Evolutionary conservation across 2,797 vertebrate species (phyloP), one percentile per base, ranked within the genome.

Genomic region (Ibycter americanus): DNA sequence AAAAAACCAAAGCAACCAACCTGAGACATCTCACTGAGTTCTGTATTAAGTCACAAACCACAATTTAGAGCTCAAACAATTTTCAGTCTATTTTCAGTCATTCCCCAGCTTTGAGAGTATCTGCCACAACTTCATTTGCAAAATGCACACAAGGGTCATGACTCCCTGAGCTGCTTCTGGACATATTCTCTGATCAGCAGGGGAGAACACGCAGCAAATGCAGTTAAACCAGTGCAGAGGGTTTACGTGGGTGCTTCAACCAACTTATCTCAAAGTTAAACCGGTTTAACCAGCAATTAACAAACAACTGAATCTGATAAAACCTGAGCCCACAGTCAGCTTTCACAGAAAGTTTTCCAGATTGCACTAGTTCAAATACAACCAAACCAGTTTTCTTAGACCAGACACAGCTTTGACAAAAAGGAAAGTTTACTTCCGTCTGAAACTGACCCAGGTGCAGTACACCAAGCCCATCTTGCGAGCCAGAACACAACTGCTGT

Each of bases 121-220:
- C 61, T 82, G 83, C 66, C 47, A 68, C 36, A 52, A 72, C 40
- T 51, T 85, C 49, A 49, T 67, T 46, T 82, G 83, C 62, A 73
- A 83, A 87, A 74, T 77, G 80, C 84, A 78, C 14, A 1, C 5
- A 59, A 88, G 84, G 90, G 61, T 49, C 78, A 18, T 4, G n/a
- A 83, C 73, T 96, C 95, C 96, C 94, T 96, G 93, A 96, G 97
- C 86, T 87, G 93, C 93, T 87, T 52, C 83, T 94, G 67, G 86
- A 61, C 4, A 9, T 22, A 31, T 29, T 22, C 62, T 81, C 71
- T 49, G 78, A 25, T 59, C 44, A 68, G 83, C 49, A 72, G 82
- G 61, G 55, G 44, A 81, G 81, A 82, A 58, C 84, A 68, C 36
- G 81, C 91, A 93, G 83, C 70, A 84, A 85, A 81, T 47, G 3